Base-by-base conservation (phyloP, 2,113 vertebrate species). In the Sinocyclocheilus rhinocerous region DNA sequence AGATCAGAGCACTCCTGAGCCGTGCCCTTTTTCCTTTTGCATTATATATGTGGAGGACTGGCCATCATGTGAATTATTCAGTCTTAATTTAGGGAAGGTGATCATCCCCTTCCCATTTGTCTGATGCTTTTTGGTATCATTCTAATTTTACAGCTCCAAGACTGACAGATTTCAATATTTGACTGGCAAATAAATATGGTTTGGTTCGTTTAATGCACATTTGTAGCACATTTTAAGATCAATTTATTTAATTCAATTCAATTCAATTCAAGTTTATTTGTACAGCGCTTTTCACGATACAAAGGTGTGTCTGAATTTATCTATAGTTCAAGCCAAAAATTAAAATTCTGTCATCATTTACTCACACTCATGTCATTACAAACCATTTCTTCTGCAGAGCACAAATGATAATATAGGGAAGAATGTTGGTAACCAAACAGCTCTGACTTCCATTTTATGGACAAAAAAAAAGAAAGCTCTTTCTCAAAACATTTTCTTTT, bases 1-100 rank as follows among this genome's bases (percentile, higher is more conserved):
- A 22, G 57, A 77, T 63, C 18, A 26, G 26, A 55, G 59, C 48
- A 77, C 61, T 36, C 24, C n/a, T 65, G 57, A 57, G 83, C 39
- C 9, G 18, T 29, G 73, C 45, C 75, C 63, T 42, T 9, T 36
- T 70, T 20, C 67, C 22, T 85, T 52, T 10, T 69, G 76, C 72
- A 84, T 84, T 76, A 84, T 65, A 39, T 61, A 83, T 69, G 29
- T 69, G 59, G 45, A 72, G 33, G 65, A 45, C 13, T 48, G 63
- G 81, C 22, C 20, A 24, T 61, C 36, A 39, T 70, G 22, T 94
- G 84, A 93, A 92, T 93, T 91, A 92, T 93, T 92, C 85, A 94
- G 59, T 83, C 76, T 33, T 84, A 39, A 86, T 85, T 90, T 93
- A 80, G 84, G 75, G 24, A 48, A 20, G 10, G 26, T 80, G 76